These are phyloP conservation scores for Tetheella fluctuosa DNA, from an alignment of 2,888 invertebrate genomes.

Conservation along the genomic window DNA sequence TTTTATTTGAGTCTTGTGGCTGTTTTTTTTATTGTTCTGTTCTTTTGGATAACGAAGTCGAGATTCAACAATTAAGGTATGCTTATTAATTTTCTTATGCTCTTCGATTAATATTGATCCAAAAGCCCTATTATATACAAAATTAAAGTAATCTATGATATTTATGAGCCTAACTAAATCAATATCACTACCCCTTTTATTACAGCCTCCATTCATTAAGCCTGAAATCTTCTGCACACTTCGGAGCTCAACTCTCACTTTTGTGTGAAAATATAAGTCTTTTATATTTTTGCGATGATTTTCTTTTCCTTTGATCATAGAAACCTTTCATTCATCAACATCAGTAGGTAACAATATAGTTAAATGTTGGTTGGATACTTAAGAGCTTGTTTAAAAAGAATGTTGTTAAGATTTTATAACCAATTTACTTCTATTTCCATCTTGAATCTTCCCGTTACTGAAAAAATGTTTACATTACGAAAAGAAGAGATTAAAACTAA, in stretches of 20 bases:
- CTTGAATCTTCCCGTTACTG: background rate
- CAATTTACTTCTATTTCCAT: constrained; percentile 3
- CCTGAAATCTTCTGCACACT: background rate
- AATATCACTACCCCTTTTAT: no score
- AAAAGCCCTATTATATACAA: no score
- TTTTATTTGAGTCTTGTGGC: constrained; percentile 30
- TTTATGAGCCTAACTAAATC: no score
- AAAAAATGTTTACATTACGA: constrained; percentile 12
- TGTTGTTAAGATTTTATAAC: background rate
- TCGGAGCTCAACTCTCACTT: background rate
- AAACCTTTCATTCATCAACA: background rate
- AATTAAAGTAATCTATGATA: no score
- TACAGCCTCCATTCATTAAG: no score
- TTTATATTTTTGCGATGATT: background rate
- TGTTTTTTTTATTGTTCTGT: constrained; percentile 9
- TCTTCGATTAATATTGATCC: background rate
- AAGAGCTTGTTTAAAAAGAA: constrained; percentile 1
- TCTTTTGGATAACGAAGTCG: constrained; percentile 20
- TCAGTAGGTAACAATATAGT: background rate
- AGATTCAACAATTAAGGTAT: constrained; percentile 7
- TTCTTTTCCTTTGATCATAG: background rate
- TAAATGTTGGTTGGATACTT: background rate
- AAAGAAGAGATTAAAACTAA: constrained; percentile 11
- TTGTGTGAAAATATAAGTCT: no score
- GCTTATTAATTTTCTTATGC: background rate